A percentile compares a stretch with the other conserved stretches of the same genome.
These are phyloP conservation scores for Mus spretus DNA, from an alignment of 2,797 vertebrate species.

Conservation along the genomic window DNA sequence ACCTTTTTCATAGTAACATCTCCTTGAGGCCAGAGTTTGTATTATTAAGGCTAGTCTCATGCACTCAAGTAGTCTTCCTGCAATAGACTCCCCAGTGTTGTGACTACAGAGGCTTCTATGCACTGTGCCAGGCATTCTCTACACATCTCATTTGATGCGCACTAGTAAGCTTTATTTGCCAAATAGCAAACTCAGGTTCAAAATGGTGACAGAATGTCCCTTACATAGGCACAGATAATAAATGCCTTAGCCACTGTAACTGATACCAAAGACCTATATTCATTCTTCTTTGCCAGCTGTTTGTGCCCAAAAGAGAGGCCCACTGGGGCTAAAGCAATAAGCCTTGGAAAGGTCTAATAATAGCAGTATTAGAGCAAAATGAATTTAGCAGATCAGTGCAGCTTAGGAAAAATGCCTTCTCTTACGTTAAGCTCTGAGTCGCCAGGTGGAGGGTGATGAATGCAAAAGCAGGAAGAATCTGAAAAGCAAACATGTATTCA, in stretches of 20 bases:
- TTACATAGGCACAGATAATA: conserved; percentile 62
- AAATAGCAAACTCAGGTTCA: conserved; percentile 46
- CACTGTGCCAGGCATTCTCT: background rate
- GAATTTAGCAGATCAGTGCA: conserved; percentile 42
- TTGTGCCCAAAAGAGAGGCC: conserved; percentile 15
- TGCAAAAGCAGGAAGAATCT: conserved; percentile 27
- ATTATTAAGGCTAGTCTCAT: background rate
- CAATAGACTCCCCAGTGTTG: background rate
- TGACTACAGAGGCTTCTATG: background rate
- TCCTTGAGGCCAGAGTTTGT: background rate
- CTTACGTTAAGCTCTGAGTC: conserved; percentile 19
- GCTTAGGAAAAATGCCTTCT: conserved; percentile 66
- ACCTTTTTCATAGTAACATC: conserved; percentile 10
- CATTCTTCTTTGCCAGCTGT: background rate
- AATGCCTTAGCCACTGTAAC: conserved; percentile 40
- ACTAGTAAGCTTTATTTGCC: conserved; percentile 38
- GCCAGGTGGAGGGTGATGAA: background rate
- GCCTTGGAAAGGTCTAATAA: background rate
- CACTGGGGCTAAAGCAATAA: conserved; percentile 53
- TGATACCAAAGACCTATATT: conserved; percentile 5
- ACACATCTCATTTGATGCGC: background rate
- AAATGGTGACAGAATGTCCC: conserved; percentile 13
- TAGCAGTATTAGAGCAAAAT: conserved; percentile 8
- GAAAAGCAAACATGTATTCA: conserved; percentile 60
- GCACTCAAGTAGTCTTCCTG: background rate